These are phyloP conservation scores for Ochropleura plecta DNA, from an alignment of 2,888 invertebrate species.

Conservation along the genomic window DNA sequence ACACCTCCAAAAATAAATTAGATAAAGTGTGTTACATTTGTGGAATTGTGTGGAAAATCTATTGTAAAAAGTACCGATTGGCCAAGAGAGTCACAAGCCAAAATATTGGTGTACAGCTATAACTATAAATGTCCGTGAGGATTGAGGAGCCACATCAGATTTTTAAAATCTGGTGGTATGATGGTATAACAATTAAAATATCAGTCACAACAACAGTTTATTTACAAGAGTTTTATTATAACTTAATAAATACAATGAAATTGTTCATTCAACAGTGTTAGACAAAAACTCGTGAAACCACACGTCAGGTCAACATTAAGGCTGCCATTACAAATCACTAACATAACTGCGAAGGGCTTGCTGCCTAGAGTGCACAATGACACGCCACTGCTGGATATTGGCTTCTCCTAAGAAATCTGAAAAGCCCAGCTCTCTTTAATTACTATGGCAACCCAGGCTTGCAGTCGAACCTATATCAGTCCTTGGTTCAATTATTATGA, in stretches of 20 bases:
- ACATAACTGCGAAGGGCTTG: conserved; percentile 14
- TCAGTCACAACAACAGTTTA: conserved; percentile 47
- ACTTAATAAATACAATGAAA: conserved; percentile 65
- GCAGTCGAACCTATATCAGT: conserved; percentile 42
- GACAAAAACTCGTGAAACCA: conserved; percentile 30
- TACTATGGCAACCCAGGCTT: conserved; percentile 31
- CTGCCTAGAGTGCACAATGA: conserved; percentile 16
- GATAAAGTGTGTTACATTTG: not conserved
- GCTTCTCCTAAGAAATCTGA: not conserved
- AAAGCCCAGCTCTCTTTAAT: conserved; percentile 8
- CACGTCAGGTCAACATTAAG: conserved; percentile 12
- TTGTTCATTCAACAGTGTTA: conserved; percentile 55
- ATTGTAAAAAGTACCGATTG: not conserved
- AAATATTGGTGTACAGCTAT: not conserved
- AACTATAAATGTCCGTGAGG: too few species aligned
- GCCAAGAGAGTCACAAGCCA: not conserved
- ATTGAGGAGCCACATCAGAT: too few species aligned
- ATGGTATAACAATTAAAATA: not conserved
- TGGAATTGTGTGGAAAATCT: not conserved
- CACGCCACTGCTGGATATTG: not conserved
- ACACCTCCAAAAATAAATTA: too few species aligned
- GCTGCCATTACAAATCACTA: conserved; percentile 39
- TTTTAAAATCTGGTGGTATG: not conserved
- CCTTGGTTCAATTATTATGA: conserved; percentile 48
- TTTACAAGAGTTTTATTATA: conserved; percentile 65